Evolutionary conservation across 1,140 invertebrate species (phyloP).

Genomic region (Drosophila insularis): DNA sequence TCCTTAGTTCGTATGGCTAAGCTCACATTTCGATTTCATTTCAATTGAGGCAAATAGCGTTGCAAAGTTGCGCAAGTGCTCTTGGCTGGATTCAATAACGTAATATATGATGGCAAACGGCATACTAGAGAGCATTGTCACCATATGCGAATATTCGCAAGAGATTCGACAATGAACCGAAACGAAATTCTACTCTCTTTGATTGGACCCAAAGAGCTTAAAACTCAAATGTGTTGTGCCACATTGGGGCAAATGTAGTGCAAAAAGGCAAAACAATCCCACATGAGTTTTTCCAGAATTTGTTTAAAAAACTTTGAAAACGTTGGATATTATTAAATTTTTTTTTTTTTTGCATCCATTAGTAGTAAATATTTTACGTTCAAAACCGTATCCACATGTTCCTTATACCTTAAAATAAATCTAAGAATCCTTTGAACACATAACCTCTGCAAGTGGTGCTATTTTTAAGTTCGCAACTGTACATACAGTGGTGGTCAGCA

Average conservation of each 20-base stretch:
- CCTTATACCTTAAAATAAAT: too few species aligned
- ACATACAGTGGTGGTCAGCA: too few species aligned
- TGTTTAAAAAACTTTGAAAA: too few species aligned
- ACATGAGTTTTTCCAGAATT: too few species aligned
- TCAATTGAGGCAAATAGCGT: constrained; percentile 13
- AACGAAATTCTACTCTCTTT: constrained; percentile 59
- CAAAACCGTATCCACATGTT: too few species aligned
- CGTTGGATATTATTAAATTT: too few species aligned
- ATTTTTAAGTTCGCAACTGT: too few species aligned
- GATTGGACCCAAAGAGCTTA: constrained; percentile 46
- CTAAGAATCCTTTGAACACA: too few species aligned
- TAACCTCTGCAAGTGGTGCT: too few species aligned
- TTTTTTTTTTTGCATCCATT: too few species aligned
- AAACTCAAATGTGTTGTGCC: constrained; percentile 23
- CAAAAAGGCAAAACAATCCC: too few species aligned
- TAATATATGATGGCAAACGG: constrained; percentile 34
- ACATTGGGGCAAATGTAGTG: background rate
- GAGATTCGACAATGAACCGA: constrained; percentile 30
- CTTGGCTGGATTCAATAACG: constrained; percentile 21
- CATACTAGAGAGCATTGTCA: constrained; percentile 37
- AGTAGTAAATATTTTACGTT: too few species aligned
- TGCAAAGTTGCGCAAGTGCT: constrained; percentile 66
- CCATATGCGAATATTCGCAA: constrained; percentile 59
- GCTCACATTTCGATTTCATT: constrained; percentile 55
- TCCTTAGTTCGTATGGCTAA: constrained; percentile 48